Conservation (phyloP, 2,113 vertebrate species). For the Reinhardtius hippoglossoides region DNA sequence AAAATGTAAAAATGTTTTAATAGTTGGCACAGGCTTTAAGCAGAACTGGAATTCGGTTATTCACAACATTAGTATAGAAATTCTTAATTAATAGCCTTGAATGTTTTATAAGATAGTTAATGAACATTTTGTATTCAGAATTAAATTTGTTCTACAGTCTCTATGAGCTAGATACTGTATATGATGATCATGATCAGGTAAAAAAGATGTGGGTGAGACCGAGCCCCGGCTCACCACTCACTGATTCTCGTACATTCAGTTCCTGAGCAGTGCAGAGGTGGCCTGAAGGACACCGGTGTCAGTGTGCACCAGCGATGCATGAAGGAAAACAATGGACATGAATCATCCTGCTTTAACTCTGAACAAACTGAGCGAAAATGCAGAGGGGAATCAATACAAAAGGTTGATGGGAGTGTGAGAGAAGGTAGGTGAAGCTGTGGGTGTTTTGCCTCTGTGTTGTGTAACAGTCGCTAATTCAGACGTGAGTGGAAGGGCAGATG, state of each 20-base stretch:
- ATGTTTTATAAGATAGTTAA: no score
- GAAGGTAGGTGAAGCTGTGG: conserved; percentile 47
- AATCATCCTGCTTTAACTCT: conserved; percentile 57
- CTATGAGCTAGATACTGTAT: background rate
- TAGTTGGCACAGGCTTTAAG: background rate
- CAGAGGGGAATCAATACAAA: conserved; percentile 50
- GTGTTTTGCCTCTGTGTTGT: conserved; percentile 25
- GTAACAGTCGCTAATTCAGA: conserved; percentile 20
- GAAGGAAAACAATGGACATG: conserved; percentile 55
- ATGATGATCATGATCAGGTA: background rate
- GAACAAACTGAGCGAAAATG: conserved; percentile 48
- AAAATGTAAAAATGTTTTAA: background rate
- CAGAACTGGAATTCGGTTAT: background rate
- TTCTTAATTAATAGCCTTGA: no score
- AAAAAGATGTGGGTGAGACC: background rate
- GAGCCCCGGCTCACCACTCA: conserved; percentile 19
- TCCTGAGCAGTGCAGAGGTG: conserved; percentile 65
- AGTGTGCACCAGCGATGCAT: conserved; percentile 1
- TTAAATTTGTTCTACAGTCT: no score
- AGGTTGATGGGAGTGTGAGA: conserved; percentile 41
- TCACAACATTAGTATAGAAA: no score
- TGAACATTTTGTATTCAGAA: no score
- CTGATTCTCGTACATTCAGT: conserved; percentile 51
- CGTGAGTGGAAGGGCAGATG: background rate
- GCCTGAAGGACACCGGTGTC: conserved; percentile 65